These are phyloP conservation scores for Actinernus sp. DNA, from an alignment of 92 coral and sea anemone genomes.

Conservation along the genomic window DNA sequence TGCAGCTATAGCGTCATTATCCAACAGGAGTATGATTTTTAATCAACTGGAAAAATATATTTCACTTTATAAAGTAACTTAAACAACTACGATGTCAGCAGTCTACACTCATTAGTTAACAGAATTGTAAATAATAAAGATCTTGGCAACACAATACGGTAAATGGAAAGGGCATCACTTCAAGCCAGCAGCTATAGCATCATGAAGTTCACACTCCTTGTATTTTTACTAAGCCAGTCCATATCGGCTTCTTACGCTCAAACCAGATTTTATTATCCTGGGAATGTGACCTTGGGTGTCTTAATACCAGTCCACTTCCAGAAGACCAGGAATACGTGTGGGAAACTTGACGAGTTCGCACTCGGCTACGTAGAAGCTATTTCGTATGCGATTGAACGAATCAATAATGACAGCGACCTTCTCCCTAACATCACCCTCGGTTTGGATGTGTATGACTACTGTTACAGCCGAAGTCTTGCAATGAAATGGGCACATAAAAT, in stretches of 20 bases:
- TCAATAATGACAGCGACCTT: conserved; percentile 55
- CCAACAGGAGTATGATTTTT: too few relatives aligned
- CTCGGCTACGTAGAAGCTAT: conserved; percentile 82
- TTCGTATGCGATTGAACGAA: conserved; percentile 57
- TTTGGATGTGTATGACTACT: conserved; percentile 72
- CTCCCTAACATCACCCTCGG: conserved; percentile 68
- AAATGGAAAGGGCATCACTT: too few relatives aligned
- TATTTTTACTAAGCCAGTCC: too few relatives aligned
- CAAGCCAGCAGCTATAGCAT: too few relatives aligned
- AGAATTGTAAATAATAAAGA: too few relatives aligned
- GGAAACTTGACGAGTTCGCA: conserved; percentile 66
- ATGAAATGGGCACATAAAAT: conserved; percentile 63
- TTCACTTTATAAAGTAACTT: too few relatives aligned
- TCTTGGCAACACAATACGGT: too few relatives aligned
- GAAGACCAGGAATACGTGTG: conserved; percentile 48
- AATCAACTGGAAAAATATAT: too few relatives aligned
- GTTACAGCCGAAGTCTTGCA: conserved; percentile 65
- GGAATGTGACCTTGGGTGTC: conserved; percentile 75
- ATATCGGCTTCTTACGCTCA: conserved; percentile 6
- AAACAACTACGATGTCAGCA: too few relatives aligned
- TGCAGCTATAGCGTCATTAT: too few relatives aligned
- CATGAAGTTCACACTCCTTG: too few relatives aligned
- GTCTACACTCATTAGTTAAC: too few relatives aligned
- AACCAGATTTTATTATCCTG: conserved; percentile 49
- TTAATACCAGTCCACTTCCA: conserved; percentile 72